Percentiles rank a stretch among this genome's conserved stretches.
Conservation (phyloP, 2,888 invertebrate species). For the Anarsia innoxiella region DNA sequence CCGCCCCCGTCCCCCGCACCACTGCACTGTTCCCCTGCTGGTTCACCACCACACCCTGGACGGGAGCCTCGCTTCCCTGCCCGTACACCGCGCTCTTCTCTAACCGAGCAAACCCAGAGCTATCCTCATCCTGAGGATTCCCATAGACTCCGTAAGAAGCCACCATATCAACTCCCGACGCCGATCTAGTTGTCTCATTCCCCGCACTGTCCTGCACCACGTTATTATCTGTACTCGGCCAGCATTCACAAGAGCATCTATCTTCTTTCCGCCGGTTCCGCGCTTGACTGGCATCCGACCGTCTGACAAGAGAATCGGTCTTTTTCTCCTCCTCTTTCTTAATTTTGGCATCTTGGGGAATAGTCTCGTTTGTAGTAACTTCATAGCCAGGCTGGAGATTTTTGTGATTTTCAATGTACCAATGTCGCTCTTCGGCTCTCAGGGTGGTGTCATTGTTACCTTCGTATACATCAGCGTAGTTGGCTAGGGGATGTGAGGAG, state of each 20-base stretch:
- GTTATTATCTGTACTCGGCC: conserved; percentile 67
- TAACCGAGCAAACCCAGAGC: conserved; percentile 62
- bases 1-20: conserved; percentile 41
- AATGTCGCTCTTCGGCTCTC: conserved; percentile 67
- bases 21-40: conserved; percentile 71
- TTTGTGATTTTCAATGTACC: conserved; percentile 73
- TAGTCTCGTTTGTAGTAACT: conserved; percentile 41
- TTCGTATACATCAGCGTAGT: conserved; percentile 70
- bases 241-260: conserved; percentile 70
- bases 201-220: conserved; percentile 49
- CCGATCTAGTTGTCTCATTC: conserved; percentile 58
- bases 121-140: conserved; percentile 65
- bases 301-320: conserved; percentile 48
- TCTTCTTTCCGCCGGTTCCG: conserved; percentile 66
- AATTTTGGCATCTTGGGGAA: conserved; percentile 66
- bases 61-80: conserved; percentile 61
- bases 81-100: conserved; percentile 58
- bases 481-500: conserved; percentile 63
- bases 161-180: conserved; percentile 70
- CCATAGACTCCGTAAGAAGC: conserved; percentile 73
- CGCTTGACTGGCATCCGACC: conserved; percentile 51
- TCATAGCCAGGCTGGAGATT: conserved; percentile 58
- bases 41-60: conserved; percentile 70
- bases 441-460: conserved; percentile 71
- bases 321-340: conserved; percentile 69